Conservation (phyloP, 92 coral and sea anemone genomes). For the Bergia puertoricense region DNA sequence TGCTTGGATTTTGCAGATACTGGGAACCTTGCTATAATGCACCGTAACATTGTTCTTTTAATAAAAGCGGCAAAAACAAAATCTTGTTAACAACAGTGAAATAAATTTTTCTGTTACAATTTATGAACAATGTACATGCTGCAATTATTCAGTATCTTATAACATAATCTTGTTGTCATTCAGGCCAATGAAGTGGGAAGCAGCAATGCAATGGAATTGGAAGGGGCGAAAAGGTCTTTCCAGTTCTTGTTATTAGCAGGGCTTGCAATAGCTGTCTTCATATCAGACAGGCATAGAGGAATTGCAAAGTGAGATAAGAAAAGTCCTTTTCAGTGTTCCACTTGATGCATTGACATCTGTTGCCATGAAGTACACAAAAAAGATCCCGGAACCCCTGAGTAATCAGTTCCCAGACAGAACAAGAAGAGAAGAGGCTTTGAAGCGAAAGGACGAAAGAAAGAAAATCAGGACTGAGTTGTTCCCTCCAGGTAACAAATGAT, state of each 20-base stretch:
- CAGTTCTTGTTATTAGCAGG: constrained; percentile 23
- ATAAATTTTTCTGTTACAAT: neutral
- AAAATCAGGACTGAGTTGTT: neutral
- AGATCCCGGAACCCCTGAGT: constrained; percentile 50
- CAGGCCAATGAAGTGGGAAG: constrained; percentile 28
- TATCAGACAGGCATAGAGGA: constrained; percentile 50
- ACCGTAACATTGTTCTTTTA: no score
- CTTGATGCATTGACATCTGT: constrained; percentile 6
- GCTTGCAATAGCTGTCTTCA: constrained; percentile 31
- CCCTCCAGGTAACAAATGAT: neutral
- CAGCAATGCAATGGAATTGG: constrained; percentile 13
- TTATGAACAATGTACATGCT: neutral
- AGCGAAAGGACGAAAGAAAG: neutral
- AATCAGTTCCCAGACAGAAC: constrained; percentile 35
- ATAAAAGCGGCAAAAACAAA: no score
- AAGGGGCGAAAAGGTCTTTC: constrained; percentile 18
- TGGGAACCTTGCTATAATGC: neutral
- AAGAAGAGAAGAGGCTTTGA: constrained; percentile 20
- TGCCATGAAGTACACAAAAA: constrained; percentile 30
- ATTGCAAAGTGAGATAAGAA: constrained; percentile 27
- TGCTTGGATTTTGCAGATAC: neutral
- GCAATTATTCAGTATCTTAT: neutral
- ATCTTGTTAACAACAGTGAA: no score
- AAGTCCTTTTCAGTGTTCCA: constrained; percentile 39
- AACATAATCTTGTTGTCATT: neutral